Conservation (phyloP, 2,797 vertebrate genomes). For the Catamblyrhynchus diadema region DNA sequence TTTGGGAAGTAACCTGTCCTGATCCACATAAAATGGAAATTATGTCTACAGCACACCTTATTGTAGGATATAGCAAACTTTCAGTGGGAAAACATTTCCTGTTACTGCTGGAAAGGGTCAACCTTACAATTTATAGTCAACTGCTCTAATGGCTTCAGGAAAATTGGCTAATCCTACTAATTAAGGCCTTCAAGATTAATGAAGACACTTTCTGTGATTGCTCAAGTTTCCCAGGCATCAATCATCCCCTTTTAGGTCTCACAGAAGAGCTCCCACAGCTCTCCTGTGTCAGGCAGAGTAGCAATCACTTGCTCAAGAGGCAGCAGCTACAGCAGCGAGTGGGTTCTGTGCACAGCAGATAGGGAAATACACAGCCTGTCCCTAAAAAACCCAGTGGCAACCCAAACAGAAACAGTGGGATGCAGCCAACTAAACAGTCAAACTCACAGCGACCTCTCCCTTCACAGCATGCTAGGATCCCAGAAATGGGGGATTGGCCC, state of each 20-base stretch:
- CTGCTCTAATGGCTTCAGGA: background rate
- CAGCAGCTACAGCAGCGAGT: background rate
- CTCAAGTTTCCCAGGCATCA: background rate
- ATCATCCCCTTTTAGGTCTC: background rate
- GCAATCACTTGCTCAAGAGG: background rate
- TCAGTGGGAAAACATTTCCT: background rate
- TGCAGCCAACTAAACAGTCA: background rate
- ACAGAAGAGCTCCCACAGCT: background rate
- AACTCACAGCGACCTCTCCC: background rate
- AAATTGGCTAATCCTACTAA: background rate
- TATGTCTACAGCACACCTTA: background rate
- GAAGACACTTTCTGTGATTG: background rate
- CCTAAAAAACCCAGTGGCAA: background rate
- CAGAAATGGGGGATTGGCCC: background rate
- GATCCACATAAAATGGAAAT: background rate
- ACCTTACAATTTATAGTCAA: background rate
- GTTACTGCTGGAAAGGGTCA: background rate
- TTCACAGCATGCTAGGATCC: background rate
- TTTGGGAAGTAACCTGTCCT: background rate
- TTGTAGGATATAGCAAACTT: background rate
- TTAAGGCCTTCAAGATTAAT: conserved; percentile 19
- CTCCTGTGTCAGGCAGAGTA: background rate
- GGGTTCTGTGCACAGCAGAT: background rate
- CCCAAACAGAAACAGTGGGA: background rate
- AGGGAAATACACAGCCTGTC: background rate